These are phyloP conservation scores for Chloropsis cyanopogon DNA, from an alignment of 2,113 vertebrate species.

Conservation along the genomic window DNA sequence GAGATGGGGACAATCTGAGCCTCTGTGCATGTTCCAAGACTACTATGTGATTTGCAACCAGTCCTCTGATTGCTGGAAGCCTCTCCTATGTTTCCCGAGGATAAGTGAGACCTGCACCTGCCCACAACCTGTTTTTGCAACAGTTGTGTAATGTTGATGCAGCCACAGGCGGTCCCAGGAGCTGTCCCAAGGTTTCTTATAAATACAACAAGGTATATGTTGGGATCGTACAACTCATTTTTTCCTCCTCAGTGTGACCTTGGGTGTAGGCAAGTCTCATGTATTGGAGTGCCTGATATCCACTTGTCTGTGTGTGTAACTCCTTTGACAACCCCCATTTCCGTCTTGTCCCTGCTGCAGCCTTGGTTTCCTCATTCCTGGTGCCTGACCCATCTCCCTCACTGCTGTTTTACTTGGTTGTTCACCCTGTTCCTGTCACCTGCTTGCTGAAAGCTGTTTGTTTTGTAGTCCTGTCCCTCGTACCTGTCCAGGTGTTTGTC, in stretches of 20 bases:
- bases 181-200: accelerated
- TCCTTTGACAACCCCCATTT: neutral
- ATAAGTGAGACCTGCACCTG: neutral
- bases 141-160: neutral
- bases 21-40: neutral
- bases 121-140: neutral
- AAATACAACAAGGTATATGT: neutral
- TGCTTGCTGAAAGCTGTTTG: neutral
- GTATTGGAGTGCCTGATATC: neutral
- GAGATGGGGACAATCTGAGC: neutral
- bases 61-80: neutral
- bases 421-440: neutral
- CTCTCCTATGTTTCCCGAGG: neutral
- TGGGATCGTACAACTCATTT: neutral
- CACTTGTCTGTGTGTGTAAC: neutral
- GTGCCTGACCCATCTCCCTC: neutral
- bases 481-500: neutral
- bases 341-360: neutral
- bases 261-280: neutral
- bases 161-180: neutral
- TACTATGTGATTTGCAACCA: neutral
- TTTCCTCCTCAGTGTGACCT: neutral
- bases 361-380: neutral
- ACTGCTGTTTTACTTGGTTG: neutral
- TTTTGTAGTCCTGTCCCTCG: accelerated